A percentile compares a stretch with the other conserved stretches of the same genome.
phyloP scores from a whole-genome alignment of 1,140 invertebrate species.

The Lepidurus packardi region DNA sequence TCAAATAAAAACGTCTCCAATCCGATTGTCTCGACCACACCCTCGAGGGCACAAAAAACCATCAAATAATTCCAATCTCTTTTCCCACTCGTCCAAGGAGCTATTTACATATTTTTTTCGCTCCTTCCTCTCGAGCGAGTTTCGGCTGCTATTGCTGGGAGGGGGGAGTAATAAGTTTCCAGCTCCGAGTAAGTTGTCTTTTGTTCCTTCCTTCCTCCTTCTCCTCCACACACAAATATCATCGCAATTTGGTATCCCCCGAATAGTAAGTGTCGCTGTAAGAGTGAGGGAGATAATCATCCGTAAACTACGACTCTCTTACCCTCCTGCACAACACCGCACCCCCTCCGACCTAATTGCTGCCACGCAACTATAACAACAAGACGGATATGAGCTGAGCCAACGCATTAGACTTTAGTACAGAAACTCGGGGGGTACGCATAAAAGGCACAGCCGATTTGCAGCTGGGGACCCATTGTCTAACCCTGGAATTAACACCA shows the following conservation, averaged over 20 bases:
- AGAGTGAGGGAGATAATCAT: neutral
- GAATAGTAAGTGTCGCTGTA: neutral
- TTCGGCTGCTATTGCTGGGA: neutral
- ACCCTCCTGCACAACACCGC: neutral
- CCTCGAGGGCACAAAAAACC: neutral
- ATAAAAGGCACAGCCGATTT: neutral
- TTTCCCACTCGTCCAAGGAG: neutral
- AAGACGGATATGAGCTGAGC: neutral
- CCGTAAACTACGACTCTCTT: conserved; percentile 5
- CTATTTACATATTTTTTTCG: conserved; percentile 9
- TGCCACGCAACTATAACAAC: conserved; percentile 9
- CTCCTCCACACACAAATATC: neutral
- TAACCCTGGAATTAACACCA: conserved; percentile 14
- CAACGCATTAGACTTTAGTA: conserved; percentile 9
- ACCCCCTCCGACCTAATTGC: neutral
- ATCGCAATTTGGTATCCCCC: neutral
- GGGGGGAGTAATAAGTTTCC: conserved; percentile 13
- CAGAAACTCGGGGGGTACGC: neutral
- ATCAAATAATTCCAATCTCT: conserved; percentile 1
- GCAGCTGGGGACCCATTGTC: conserved; percentile 17
- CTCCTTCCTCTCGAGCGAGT: neutral
- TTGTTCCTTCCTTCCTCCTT: neutral
- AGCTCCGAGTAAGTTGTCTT: neutral
- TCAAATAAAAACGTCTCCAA: neutral
- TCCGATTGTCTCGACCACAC: neutral